phyloP scores from a whole-genome alignment of 2,888 invertebrate genomes.

The Sminthurinus aureus region DNA sequence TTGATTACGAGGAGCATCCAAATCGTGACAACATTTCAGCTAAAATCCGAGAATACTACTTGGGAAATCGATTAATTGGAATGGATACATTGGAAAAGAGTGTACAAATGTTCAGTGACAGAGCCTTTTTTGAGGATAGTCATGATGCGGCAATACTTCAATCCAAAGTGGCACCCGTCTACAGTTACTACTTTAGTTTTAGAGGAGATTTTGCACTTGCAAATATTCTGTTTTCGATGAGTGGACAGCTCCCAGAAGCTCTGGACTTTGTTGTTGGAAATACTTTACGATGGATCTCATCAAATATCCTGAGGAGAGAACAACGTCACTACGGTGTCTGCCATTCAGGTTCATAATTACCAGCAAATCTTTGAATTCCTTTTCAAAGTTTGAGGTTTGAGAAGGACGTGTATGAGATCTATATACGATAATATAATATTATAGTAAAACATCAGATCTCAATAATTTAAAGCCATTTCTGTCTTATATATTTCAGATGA shows the following conservation, averaged over 20 bases:
- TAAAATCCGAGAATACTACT: conserved; percentile 47
- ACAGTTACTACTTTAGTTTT: conserved; percentile 52
- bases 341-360: conserved; percentile 47
- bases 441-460: no score
- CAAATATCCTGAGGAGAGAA: conserved; percentile 40
- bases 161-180: conserved; percentile 50
- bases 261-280: conserved; percentile 38
- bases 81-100: conserved; percentile 43
- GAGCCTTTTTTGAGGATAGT: conserved; percentile 50
- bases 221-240: conserved; percentile 42
- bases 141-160: conserved; percentile 45
- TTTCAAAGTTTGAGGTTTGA: no score
- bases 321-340: conserved; percentile 45
- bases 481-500: no score
- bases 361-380: conserved; percentile 18
- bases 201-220: conserved; percentile 46
- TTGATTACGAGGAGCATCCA: conserved; percentile 49
- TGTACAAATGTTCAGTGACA: conserved; percentile 52
- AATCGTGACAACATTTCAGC: conserved; percentile 45
- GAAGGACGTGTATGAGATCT: no score
- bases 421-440: no score
- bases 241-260: conserved; percentile 31
- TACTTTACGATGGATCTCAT: conserved; percentile 30
- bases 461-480: no score
- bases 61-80: conserved; percentile 30